Evolutionary conservation across 2,888 invertebrate species (phyloP).

Genomic region (Melinopterus prodromus): DNA sequence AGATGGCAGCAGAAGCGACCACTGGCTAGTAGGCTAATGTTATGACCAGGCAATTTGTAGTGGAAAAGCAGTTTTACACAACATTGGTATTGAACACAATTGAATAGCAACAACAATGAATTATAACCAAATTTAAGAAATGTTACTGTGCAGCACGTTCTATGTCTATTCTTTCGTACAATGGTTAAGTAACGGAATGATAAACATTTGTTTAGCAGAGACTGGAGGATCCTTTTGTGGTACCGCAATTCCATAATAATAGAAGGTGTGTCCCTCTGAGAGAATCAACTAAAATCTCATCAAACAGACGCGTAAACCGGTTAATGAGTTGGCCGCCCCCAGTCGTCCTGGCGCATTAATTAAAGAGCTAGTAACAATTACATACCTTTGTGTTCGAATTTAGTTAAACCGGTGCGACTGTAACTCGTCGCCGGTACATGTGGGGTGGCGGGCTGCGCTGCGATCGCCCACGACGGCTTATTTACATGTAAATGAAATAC

Average conservation of each 20-base stretch:
- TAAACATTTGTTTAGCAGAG: not conserved
- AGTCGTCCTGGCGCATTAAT: not conserved
- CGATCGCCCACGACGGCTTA: not conserved
- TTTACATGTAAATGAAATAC: not conserved
- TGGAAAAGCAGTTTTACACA: no score
- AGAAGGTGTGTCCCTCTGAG: not conserved
- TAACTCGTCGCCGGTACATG: not conserved
- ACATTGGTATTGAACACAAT: no score
- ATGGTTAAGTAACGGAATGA: not conserved
- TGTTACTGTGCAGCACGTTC: no score
- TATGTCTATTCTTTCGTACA: no score
- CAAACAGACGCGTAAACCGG: not conserved
- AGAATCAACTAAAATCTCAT: conserved; percentile 4
- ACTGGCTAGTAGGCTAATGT: no score
- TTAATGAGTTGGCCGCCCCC: not conserved
- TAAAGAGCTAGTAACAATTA: conserved; percentile 4
- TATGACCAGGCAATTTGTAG: no score
- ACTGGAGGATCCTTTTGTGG: not conserved
- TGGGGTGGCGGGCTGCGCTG: not conserved
- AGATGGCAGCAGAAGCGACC: no score
- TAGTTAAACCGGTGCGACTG: conserved; percentile 4
- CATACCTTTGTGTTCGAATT: conserved; percentile 4
- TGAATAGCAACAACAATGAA: no score
- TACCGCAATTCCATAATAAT: not conserved
- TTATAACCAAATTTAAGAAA: no score